Evolutionary conservation across 2,888 invertebrate species (phyloP).

Genomic region (Eristalinus sepulchralis): DNA sequence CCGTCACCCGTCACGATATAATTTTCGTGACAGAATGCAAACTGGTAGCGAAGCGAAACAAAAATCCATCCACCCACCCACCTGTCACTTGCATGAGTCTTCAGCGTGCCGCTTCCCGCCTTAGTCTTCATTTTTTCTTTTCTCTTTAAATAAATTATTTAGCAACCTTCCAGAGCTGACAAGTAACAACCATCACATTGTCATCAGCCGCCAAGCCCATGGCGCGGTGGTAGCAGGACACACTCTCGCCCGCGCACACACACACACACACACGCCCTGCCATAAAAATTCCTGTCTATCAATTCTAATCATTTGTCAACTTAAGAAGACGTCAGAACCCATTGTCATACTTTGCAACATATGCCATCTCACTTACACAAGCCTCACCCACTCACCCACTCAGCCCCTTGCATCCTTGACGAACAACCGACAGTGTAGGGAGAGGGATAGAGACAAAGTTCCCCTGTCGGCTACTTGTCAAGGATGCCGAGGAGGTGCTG

Average conservation of each 20-base stretch:
- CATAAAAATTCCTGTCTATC: conserved; percentile 59
- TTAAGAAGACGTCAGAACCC: conserved; percentile 62
- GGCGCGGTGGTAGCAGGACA: not conserved
- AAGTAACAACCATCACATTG: not conserved
- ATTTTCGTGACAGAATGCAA: not conserved
- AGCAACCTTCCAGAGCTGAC: conserved; percentile 16
- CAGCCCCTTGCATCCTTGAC: too few species aligned
- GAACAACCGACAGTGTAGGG: too few species aligned
- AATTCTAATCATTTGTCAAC: conserved; percentile 67
- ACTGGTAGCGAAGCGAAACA: not conserved
- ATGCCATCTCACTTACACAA: conserved; percentile 42
- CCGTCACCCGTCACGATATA: too few species aligned
- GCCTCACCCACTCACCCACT: not conserved
- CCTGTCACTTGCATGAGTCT: conserved; percentile 18
- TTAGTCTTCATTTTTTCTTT: not conserved
- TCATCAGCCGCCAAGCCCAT: not conserved
- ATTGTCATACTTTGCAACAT: conserved; percentile 60
- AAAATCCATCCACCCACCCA: not conserved
- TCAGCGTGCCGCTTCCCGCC: not conserved
- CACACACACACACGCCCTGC: not conserved
- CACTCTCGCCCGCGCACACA: not conserved
- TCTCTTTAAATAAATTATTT: conserved; percentile 24
- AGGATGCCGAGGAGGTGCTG: not conserved
- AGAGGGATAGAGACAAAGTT: too few species aligned
- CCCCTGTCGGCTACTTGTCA: not conserved